These are phyloP conservation scores for Petrolisthes cinctipes DNA, from an alignment of 2,888 invertebrate genomes.

Conservation along the genomic window DNA sequence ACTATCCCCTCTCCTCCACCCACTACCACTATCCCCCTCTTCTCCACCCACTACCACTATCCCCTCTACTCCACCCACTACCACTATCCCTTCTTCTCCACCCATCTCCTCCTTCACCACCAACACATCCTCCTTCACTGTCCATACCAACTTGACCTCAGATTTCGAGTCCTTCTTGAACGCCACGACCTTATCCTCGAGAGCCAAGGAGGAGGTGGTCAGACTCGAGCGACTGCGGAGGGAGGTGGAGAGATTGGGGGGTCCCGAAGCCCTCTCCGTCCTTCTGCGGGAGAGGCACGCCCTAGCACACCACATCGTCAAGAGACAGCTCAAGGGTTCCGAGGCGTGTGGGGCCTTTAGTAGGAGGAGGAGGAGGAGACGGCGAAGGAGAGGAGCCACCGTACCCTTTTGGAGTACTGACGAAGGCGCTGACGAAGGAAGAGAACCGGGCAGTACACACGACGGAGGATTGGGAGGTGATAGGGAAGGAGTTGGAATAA, in stretches of 20 bases:
- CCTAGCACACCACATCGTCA: constrained; percentile 35
- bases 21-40: no score
- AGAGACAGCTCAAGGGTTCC: constrained; percentile 29
- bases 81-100: not conserved
- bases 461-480: no score
- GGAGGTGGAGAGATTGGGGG: constrained; percentile 33
- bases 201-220: not conserved
- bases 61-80: not conserved
- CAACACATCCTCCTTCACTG: not conserved
- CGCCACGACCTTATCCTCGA: not conserved
- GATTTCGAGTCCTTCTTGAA: not conserved
- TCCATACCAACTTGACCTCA: not conserved
- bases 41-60: not conserved
- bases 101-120: not conserved
- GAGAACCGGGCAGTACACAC: no score
- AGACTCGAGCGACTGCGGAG: constrained; percentile 31
- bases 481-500: no score
- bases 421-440: not conserved
- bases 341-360: constrained; percentile 46
- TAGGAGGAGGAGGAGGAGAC: constrained; percentile 21
- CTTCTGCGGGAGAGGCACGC: not conserved
- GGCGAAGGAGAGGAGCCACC: no score
- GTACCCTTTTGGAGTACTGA: no score
- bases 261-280: constrained; percentile 9
- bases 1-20: no score